Conservation (phyloP, 2,797 vertebrate genomes). For the Enteromius treurensis region DNA sequence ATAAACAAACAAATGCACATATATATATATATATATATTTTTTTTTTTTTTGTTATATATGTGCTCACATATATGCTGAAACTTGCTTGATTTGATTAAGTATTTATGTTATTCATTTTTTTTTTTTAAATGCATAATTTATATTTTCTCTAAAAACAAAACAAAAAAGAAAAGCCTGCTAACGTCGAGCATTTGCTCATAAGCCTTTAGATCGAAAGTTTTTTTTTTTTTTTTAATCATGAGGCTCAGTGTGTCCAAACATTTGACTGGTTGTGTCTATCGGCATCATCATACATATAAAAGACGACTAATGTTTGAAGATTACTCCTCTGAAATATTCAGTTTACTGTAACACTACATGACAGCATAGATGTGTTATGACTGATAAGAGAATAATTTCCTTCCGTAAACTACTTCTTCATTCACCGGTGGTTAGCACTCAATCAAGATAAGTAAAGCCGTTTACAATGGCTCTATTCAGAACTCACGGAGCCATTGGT, state of each 20-base stretch:
- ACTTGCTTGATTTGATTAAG: background rate
- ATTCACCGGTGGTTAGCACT: constrained; percentile 64
- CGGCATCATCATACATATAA: constrained; percentile 1
- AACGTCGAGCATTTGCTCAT: constrained; percentile 12
- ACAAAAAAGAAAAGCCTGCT: background rate
- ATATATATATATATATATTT: too few species aligned
- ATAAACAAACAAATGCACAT: too few species aligned
- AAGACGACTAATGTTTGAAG: constrained; percentile 5
- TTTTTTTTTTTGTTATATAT: too few species aligned
- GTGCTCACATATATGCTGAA: background rate
- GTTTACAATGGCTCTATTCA: constrained; percentile 68
- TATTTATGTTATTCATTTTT: background rate
- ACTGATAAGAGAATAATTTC: constrained; percentile 25
- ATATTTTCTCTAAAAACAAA: background rate
- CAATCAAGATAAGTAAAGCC: constrained; percentile 69
- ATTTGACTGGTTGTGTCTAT: background rate
- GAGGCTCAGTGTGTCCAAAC: background rate
- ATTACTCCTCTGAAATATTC: background rate
- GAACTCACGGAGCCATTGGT: constrained; percentile 57
- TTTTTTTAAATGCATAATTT: background rate
- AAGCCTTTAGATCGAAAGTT: background rate
- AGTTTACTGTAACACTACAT: constrained; percentile 25
- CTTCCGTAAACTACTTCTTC: constrained; percentile 53
- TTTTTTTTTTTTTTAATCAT: background rate
- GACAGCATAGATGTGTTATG: constrained; percentile 33